Conservation (phyloP, 37 sponge, comb jelly and placozoan genomes). For the Mnemiopsis leidyi region DNA sequence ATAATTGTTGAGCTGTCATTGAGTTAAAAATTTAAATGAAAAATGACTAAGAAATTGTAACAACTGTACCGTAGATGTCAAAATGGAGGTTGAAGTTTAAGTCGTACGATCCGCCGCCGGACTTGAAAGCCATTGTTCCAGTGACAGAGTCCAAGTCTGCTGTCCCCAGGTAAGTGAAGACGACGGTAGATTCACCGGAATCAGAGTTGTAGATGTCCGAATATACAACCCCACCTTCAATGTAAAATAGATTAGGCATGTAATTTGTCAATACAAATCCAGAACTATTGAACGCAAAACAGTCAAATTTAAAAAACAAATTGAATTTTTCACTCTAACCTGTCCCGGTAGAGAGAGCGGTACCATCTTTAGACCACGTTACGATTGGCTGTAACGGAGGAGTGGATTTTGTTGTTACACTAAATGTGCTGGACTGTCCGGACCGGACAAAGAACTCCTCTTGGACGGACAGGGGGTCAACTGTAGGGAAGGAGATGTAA, state of each 20-base stretch:
- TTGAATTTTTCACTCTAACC: background rate
- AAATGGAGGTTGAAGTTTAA: background rate
- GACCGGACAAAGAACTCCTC: background rate
- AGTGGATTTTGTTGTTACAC: background rate
- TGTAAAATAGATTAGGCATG: background rate
- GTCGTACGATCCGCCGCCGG: background rate
- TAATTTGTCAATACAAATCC: background rate
- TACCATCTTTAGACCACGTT: background rate
- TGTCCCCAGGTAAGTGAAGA: background rate
- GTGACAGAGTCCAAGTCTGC: background rate
- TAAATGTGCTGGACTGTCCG: background rate
- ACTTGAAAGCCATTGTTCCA: background rate
- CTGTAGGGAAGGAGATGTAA: too few species aligned
- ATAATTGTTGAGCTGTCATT: too few species aligned
- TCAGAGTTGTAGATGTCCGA: background rate
- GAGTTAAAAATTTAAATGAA: too few species aligned
- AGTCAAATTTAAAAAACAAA: too few species aligned
- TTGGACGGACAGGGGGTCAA: background rate
- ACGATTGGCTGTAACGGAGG: background rate
- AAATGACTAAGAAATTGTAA: too few species aligned
- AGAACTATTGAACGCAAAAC: too few species aligned
- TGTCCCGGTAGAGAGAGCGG: background rate
- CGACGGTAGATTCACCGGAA: background rate
- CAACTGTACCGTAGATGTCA: constrained; percentile 2
- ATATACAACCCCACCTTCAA: background rate